phyloP scores from a whole-genome alignment of 2,888 invertebrate species.

The Oscheius myriophilus region DNA sequence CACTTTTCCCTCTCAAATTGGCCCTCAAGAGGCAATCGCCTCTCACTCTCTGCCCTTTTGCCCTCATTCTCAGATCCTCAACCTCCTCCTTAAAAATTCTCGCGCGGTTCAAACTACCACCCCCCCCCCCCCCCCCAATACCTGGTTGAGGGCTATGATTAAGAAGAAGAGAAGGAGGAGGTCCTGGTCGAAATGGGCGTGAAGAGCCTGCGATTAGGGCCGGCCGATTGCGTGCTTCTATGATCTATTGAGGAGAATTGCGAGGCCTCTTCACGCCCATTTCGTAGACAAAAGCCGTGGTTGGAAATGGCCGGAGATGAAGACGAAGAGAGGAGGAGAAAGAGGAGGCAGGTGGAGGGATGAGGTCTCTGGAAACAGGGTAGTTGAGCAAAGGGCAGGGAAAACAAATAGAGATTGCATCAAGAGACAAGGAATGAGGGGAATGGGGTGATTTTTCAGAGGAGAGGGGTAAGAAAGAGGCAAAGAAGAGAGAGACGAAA shows the following conservation, averaged over 20 bases:
- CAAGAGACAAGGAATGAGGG: constrained; percentile 4
- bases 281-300: background rate
- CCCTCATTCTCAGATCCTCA: too few relatives aligned
- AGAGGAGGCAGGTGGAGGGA: background rate
- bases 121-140: too few relatives aligned
- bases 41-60: too few relatives aligned
- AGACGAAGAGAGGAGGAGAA: background rate
- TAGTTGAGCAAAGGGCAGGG: background rate
- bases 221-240: constrained; percentile 6
- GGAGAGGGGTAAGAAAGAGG: background rate
- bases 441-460: background rate
- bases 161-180: too few relatives aligned
- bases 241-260: constrained; percentile 15
- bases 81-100: too few relatives aligned
- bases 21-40: too few relatives aligned
- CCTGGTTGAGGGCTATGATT: too few relatives aligned
- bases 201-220: too few relatives aligned
- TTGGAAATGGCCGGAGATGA: background rate
- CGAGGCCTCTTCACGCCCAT: constrained; percentile 12
- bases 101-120: too few relatives aligned
- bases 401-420: background rate
- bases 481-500: constrained; percentile 32
- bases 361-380: background rate
- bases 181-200: too few relatives aligned
- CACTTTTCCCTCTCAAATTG: too few relatives aligned